Conservation (phyloP, 2,113 vertebrate species). For the Rhinoptilus africanus region DNA sequence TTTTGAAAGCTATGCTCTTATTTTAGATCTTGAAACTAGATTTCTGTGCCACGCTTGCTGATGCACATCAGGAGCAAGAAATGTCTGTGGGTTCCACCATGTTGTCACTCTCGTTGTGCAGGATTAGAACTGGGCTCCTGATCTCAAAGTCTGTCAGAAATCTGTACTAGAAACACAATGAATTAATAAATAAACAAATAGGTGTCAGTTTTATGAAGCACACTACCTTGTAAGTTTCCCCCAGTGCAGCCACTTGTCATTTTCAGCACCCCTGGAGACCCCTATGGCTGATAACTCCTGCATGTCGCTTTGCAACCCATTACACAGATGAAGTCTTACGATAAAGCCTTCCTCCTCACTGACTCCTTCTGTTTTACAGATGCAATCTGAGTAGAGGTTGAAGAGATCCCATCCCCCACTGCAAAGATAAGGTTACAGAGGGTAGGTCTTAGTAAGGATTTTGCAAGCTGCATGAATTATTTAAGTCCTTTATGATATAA, state of each 20-base stretch:
- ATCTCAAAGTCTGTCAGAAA: slow-evolving; percentile 42
- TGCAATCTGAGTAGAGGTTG: background rate
- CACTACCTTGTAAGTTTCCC: slow-evolving; percentile 24
- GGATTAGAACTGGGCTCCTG: background rate
- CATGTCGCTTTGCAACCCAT: background rate
- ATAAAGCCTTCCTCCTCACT: background rate
- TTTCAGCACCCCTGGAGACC: slow-evolving; percentile 18
- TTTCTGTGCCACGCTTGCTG: background rate
- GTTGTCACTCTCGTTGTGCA: fast-evolving
- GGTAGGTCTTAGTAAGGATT: slow-evolving; percentile 54
- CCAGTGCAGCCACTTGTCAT: slow-evolving; percentile 12
- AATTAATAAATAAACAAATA: slow-evolving; percentile 54
- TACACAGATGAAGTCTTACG: slow-evolving; percentile 21
- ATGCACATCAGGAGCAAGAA: background rate
- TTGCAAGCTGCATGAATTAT: slow-evolving; percentile 74
- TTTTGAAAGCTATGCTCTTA: background rate
- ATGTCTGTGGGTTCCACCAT: background rate
- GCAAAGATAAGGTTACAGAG: slow-evolving; percentile 24
- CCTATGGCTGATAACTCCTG: slow-evolving; percentile 9
- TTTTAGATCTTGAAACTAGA: background rate
- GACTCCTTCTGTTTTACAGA: background rate
- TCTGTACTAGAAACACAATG: slow-evolving; percentile 26
- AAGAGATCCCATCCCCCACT: background rate
- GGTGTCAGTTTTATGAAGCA: slow-evolving; percentile 34
- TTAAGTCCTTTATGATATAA: slow-evolving; percentile 74